Percentiles rank a stretch among this genome's conserved stretches.
These are phyloP conservation scores for Drosophila flavopinicola DNA, from an alignment of 2,888 invertebrate genomes.

Conservation along the genomic window DNA sequence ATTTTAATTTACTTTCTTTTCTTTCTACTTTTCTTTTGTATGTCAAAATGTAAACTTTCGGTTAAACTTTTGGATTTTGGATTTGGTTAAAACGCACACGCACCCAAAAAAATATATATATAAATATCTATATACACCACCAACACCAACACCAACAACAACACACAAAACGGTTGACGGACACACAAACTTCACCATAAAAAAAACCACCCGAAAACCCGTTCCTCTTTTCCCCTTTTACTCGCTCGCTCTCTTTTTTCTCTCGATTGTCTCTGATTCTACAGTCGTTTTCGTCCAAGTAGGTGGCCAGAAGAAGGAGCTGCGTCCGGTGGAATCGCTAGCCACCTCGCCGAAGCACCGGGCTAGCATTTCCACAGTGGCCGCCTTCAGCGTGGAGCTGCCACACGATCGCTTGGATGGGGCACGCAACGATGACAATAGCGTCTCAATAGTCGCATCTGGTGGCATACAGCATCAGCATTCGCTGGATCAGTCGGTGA, in stretches of 20 bases:
- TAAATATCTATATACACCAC: constrained; percentile 25
- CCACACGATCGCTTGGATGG: constrained; percentile 73
- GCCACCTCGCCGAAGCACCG: constrained; percentile 85
- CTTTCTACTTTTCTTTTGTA: constrained; percentile 77
- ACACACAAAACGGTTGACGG: constrained; percentile 68
- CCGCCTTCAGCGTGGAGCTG: constrained; percentile 77
- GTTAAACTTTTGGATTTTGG: constrained; percentile 78
- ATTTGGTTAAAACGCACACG: constrained; percentile 73
- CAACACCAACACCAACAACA: constrained; percentile 35
- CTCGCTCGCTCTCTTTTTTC: constrained; percentile 15
- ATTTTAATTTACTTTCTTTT: constrained; percentile 73
- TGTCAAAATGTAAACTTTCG: constrained; percentile 60
- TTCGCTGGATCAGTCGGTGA: constrained; percentile 82
- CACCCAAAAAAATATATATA: constrained; percentile 33
- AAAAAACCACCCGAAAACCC: not conserved
- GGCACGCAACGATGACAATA: constrained; percentile 55
- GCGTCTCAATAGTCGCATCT: constrained; percentile 55
- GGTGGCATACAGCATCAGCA: constrained; percentile 82
- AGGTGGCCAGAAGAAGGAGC: constrained; percentile 84
- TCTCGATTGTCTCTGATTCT: constrained; percentile 65
- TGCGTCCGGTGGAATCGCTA: constrained; percentile 83
- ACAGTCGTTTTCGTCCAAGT: constrained; percentile 85
- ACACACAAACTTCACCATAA: constrained; percentile 64
- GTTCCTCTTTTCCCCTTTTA: constrained; percentile 4
- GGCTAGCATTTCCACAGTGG: constrained; percentile 80